Evolutionary conservation across 2,113 vertebrate species (phyloP).

Genomic region (Sula dactylatra): DNA sequence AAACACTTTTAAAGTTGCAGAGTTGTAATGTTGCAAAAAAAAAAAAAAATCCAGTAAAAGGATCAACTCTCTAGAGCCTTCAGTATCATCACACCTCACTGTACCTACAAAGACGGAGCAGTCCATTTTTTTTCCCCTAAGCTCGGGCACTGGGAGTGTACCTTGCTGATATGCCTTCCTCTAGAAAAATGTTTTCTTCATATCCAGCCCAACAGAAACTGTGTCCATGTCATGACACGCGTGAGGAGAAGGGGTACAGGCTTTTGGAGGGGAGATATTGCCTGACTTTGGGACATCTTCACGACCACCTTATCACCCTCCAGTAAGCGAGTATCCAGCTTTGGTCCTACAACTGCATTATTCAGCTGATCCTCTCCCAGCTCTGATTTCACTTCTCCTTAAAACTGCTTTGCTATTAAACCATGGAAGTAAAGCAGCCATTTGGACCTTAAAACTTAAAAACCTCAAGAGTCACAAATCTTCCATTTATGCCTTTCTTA

Average conservation of each 20-base stretch:
- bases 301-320: not conserved
- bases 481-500: constrained; percentile 31
- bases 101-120: not conserved
- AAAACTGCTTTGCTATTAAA: not conserved
- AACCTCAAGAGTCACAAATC: constrained; percentile 21
- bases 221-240: not conserved
- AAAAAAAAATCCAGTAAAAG: not conserved
- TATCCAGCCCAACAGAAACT: not conserved
- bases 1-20: not conserved
- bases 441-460: not conserved
- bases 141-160: accelerated
- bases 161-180: not conserved
- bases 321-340: not conserved
- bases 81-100: not conserved
- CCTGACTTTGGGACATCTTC: not conserved
- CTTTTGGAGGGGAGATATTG: not conserved
- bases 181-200: not conserved
- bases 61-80: not conserved
- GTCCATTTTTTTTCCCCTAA: not conserved
- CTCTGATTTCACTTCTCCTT: not conserved
- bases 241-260: not conserved
- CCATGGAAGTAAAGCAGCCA: not conserved
- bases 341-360: not conserved
- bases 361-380: not conserved
- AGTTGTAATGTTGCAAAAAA: not conserved